Base-by-base conservation (phyloP, 2,888 invertebrate genomes). In the Glaucopsyche alexis region DNA sequence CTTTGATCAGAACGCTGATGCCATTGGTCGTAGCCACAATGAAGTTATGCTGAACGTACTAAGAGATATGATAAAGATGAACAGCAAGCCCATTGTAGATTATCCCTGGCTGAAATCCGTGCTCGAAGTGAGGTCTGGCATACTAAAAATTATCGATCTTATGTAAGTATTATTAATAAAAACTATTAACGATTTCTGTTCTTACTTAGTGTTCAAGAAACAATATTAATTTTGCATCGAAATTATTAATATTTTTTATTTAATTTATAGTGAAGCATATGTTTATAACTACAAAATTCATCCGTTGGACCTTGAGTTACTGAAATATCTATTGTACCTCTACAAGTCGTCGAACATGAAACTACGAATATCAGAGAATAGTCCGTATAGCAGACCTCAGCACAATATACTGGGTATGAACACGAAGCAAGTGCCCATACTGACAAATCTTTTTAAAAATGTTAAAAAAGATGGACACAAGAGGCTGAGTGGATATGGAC, bases 51-150 rank as follows among this genome's bases (percentile, higher is more conserved):
- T 83, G 7, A 76, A 76, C 19, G 87, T 87, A 0, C 74, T 91
- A 4, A 80, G 76, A n/a, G 85, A 90, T 76, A 81, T 88, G 82
- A 76, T 91, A 13, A 52, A 77, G 0, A 74, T 75, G 19, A 78
- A 87, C 13, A 82, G 80, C 47, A 79, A 78, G 13, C 82, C 79
- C 0, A 78, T 91, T 3, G 71, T 76, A 0, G 78, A 84, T 47
- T 92, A 88, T 50, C 83, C 87, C 75, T 92, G 91, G 91, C 75
- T 91, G 5, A 79, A 80, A 0, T 84, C 87, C 0, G 81, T 90
- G 0, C 87, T 91, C 0, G 85, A 89, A 47, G 78, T 91, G 19
- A 82, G 82, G 67, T 78, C 87, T 0, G 87, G 85, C 0, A 73
- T 90, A 8, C 72, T 76, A 0, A 91, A 87, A 76, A 72, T 91